Base-by-base conservation (phyloP, 1,140 invertebrate species). In the Pseudomyrmex dendroicus region DNA sequence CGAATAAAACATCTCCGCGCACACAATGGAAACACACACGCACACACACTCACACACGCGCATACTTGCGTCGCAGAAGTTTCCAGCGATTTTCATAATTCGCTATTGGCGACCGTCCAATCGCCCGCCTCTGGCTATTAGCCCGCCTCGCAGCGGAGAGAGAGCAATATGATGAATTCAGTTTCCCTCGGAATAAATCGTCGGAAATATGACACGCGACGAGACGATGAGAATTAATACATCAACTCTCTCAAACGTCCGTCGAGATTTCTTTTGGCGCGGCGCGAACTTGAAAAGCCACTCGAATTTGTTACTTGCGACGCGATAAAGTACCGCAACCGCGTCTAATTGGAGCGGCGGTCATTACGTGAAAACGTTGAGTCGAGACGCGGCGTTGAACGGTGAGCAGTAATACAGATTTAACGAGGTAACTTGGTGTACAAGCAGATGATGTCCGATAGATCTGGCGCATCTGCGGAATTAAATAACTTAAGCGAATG, bases 31-130 rank as follows among this genome's bases (percentile, higher is more conserved):
- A 48, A 73, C 20, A 61, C 35, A 35, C 35, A n/a, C n/a, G n/a
- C n/a, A n/a, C n/a, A 35, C 25, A 35, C 25, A 35, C 25, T 0
- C 25, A 35, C 20, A 46, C 20, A 0, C 20, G 20, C 20, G 22
- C 56, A 48, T 48, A 48, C n/a, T 82, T 56, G 54, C 12, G 44
- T 22, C 72, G 64, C 76, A 57, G 64, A 70, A 70, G 46, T 70
- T 80, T 80, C 17, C 35, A 56, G 22, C 54, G 70, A 72, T 80
- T 70, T 80, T 70, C 76, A 48, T 70, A 59, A 80, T 80, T 59
- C 76, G 54, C 17, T 59, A 5, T 17, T 78, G 64, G 20, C 76
- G 44, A 5, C 5, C 54, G 54, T 78, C 48, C 62, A 66, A 77
- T 76, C 73, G 70, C 25, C 54, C 17, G 35, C 15, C 25, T 20